Evolutionary conservation across 2,797 vertebrate species (phyloP).

Genomic region (Pipistrellus pipistrellus): DNA sequence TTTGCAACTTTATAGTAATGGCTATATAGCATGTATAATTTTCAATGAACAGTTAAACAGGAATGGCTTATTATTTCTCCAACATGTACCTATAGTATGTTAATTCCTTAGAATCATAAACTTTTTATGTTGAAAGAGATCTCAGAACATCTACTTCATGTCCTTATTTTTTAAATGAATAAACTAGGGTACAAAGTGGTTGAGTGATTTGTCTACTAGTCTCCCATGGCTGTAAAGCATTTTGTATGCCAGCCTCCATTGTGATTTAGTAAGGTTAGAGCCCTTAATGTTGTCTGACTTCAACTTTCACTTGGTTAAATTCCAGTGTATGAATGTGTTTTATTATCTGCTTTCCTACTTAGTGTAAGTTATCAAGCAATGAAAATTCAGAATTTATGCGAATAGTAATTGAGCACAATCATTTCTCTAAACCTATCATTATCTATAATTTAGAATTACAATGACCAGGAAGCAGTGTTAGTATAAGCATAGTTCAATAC

Average conservation of each 20-base stretch:
- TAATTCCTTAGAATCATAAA: slow-evolving; percentile 35
- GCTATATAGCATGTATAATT: slow-evolving; percentile 16
- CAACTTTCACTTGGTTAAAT: slow-evolving; percentile 68
- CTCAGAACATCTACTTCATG: background rate
- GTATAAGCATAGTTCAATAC: slow-evolving; percentile 62
- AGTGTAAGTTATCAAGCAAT: slow-evolving; percentile 62
- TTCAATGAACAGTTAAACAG: slow-evolving; percentile 57
- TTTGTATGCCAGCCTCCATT: slow-evolving; percentile 50
- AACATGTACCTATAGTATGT: background rate
- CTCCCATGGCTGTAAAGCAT: slow-evolving; percentile 35
- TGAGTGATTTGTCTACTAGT: slow-evolving; percentile 56
- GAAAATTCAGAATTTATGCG: slow-evolving; percentile 69
- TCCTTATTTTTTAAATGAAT: slow-evolving; percentile 58
- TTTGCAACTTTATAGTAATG: background rate
- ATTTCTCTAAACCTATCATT: slow-evolving; percentile 74
- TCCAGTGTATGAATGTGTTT: slow-evolving; percentile 58
- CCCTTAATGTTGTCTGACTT: slow-evolving; percentile 63
- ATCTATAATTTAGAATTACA: slow-evolving; percentile 79
- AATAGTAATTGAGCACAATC: slow-evolving; percentile 66
- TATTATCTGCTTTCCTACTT: slow-evolving; percentile 70
- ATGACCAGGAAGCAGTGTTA: slow-evolving; percentile 77
- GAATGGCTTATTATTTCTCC: slow-evolving; percentile 53
- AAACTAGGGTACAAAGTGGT: slow-evolving; percentile 41
- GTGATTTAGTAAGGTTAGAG: slow-evolving; percentile 64
- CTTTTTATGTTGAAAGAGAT: slow-evolving; percentile 59